A percentile compares a stretch with the other conserved stretches of the same genome.
Evolutionary conservation across 2,113 vertebrate genomes (phyloP).

Genomic region (Trogon melanurus): DNA sequence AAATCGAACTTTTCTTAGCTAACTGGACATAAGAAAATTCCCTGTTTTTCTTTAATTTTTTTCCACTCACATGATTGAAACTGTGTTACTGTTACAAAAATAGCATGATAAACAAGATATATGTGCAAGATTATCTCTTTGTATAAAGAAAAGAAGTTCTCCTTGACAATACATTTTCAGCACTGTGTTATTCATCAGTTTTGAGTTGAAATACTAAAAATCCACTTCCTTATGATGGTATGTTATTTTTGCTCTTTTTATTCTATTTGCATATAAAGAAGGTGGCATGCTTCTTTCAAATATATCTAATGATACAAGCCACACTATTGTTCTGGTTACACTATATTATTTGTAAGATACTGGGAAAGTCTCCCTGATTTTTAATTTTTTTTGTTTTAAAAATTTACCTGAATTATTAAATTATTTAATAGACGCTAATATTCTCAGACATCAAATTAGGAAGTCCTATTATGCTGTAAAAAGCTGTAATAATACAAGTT

Average conservation of each 20-base stretch:
- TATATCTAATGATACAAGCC: background rate
- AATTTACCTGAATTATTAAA: conserved; percentile 63
- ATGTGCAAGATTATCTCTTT: background rate
- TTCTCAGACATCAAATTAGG: conserved; percentile 72
- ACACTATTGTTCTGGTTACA: background rate
- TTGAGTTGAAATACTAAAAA: background rate
- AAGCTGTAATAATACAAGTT: conserved; percentile 76
- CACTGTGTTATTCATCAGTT: background rate
- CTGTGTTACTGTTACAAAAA: background rate
- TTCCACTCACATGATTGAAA: background rate
- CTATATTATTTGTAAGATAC: background rate
- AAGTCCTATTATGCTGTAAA: conserved; percentile 71
- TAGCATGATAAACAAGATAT: background rate
- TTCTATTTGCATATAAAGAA: background rate
- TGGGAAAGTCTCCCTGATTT: background rate
- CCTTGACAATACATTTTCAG: background rate
- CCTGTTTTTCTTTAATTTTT: background rate
- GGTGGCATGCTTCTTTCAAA: background rate
- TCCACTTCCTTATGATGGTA: background rate
- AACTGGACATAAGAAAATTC: background rate
- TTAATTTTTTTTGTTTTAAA: background rate
- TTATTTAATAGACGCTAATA: conserved; percentile 71
- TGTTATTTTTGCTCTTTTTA: conserved; percentile 3
- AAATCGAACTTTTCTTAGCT: background rate
- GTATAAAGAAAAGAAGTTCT: background rate